Base-by-base conservation (phyloP, 2,888 invertebrate species). In the Melipona beecheii region DNA sequence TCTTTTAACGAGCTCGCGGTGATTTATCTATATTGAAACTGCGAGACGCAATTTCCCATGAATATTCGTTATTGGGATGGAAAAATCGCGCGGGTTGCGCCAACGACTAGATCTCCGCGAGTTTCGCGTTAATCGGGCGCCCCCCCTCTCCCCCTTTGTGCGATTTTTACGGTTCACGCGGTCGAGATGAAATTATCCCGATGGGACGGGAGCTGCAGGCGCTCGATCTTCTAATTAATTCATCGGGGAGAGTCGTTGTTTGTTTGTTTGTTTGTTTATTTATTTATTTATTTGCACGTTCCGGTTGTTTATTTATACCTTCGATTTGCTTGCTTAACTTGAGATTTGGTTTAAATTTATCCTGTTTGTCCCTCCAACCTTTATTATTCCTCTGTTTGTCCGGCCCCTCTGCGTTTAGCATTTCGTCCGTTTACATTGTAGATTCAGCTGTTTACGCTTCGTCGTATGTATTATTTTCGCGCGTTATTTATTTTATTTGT, bases 21-120 rank as follows among this genome's bases (percentile, higher is more conserved):
- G 52, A 76, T 76, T 70, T 76, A 76, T 62, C 21, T 15, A 43
- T 15, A 52, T 36, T 27, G 52, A 50, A 70, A 15, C 52, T 43
- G 15, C n/a, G 50, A 60, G 58, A 24, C 43, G n/a, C 21, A 36
- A 65, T 65, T 65, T 65, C 21, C 15, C 36, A 24, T 36, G 56
- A n/a, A 54, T 36, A 56, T 54, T 70, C 56, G 36, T 21, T n/a
- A 27, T 15, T 36, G n/a, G n/a, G 11, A 36, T 27, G 56, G 36
- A 24, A 70, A 43, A 70, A 56, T 56, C n/a, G n/a, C 9, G n/a
- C 43, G 4, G 15, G 50, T 0, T 0, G 5, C 21, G 52, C 19
- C 17, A 52, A 52, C 17, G 52, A 19, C 21, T 52, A 5, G 27
- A 60, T 17, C 4, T 15, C 6, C 17, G 15, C 43, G 27, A 60